These are phyloP conservation scores for Drosophila varians DNA, from an alignment of 1,140 invertebrate species.

Conservation along the genomic window DNA sequence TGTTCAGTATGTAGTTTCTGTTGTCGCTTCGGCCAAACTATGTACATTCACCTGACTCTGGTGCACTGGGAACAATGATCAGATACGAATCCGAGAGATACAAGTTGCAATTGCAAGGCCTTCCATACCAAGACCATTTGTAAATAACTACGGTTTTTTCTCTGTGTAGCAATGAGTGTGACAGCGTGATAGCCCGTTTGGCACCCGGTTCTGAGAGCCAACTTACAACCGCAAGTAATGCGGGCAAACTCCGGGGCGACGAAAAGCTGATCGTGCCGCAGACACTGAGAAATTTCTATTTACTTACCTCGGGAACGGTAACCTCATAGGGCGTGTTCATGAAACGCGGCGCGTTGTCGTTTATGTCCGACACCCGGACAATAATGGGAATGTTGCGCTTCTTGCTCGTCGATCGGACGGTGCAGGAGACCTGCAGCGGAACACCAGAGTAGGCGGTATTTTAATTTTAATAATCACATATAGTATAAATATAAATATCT, in stretches of 20 bases:
- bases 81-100: no score
- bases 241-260: constrained; percentile 38
- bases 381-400: constrained; percentile 93
- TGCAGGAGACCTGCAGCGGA: constrained; percentile 89
- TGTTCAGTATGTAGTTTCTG: constrained; percentile 55
- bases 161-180: constrained; percentile 18
- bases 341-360: constrained; percentile 93
- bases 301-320: constrained; percentile 92
- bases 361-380: constrained; percentile 94
- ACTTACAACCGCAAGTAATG: constrained; percentile 30
- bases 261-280: constrained; percentile 39
- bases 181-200: constrained; percentile 40
- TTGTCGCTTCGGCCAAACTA: constrained; percentile 40
- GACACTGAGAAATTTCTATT: constrained; percentile 40
- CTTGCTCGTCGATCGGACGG: constrained; percentile 89
- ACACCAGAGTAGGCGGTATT: not conserved
- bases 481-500: not conserved
- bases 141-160: no score
- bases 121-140: no score
- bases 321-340: constrained; percentile 92
- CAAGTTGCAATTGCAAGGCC: no score
- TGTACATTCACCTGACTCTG: constrained; percentile 53
- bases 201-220: constrained; percentile 31
- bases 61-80: constrained; percentile 9
- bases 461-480: constrained; percentile 8